These are phyloP conservation scores for Cerastoderma edule DNA, from an alignment of 2,888 invertebrate species.

Conservation along the genomic window DNA sequence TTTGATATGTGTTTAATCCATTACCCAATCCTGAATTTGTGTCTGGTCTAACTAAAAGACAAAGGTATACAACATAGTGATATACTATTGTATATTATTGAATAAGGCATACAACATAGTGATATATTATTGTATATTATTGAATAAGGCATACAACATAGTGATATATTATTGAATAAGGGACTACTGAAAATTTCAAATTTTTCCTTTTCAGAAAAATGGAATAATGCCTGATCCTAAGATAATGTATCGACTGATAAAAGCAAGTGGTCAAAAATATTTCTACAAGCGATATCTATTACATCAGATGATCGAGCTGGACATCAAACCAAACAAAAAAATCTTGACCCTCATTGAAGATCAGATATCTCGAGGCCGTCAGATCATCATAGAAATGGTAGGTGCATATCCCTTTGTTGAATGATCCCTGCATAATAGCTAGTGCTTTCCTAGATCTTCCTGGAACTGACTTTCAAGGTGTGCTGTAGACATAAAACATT, in stretches of 20 bases:
- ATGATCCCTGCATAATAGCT: background rate
- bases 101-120: too few species aligned
- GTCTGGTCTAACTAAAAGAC: too few species aligned
- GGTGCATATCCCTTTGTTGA: too few species aligned
- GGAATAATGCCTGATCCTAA: constrained; percentile 88
- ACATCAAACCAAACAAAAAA: constrained; percentile 87
- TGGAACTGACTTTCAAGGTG: background rate
- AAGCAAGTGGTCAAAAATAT: constrained; percentile 87
- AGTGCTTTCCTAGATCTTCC: background rate
- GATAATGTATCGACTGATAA: constrained; percentile 90
- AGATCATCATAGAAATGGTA: background rate
- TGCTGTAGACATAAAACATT: too few species aligned
- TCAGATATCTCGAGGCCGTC: constrained; percentile 72
- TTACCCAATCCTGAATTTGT: too few species aligned
- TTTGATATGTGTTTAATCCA: too few species aligned
- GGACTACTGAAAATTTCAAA: background rate
- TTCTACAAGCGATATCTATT: constrained; percentile 89
- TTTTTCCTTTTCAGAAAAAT: constrained; percentile 82
- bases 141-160: too few species aligned
- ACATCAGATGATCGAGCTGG: constrained; percentile 87
- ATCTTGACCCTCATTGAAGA: constrained; percentile 88
- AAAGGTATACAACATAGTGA: too few species aligned
- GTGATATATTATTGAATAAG: constrained; percentile 6
- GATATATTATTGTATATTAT: too few species aligned
- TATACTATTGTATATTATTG: too few species aligned